phyloP scores from a whole-genome alignment of 2,113 vertebrate species.

The Myxocyprinus asiaticus region DNA sequence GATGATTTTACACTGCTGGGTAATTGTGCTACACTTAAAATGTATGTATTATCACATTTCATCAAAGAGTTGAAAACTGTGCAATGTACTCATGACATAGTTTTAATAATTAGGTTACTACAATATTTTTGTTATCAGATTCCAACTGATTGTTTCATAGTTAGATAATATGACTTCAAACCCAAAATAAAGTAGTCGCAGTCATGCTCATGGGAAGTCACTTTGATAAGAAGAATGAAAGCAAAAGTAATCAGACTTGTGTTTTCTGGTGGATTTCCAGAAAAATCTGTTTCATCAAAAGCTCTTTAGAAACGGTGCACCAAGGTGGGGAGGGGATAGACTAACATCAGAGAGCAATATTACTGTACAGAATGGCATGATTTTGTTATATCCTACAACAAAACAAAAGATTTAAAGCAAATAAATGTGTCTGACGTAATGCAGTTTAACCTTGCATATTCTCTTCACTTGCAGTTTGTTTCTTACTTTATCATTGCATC shows the following conservation, averaged over 20 bases:
- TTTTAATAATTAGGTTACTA: no score
- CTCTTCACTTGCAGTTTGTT: background rate
- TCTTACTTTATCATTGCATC: no score
- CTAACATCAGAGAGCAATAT: slow-evolving; percentile 6
- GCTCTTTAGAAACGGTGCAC: background rate
- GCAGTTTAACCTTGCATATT: slow-evolving; percentile 45
- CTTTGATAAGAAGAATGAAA: slow-evolving; percentile 38
- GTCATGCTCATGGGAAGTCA: slow-evolving; percentile 13
- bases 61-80: no score
- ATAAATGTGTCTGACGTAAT: slow-evolving; percentile 69
- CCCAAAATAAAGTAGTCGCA: background rate
- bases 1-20: no score
- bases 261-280: no score
- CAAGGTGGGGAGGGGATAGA: background rate
- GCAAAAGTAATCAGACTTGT: background rate
- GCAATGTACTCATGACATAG: no score
- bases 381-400: slow-evolving; percentile 47
- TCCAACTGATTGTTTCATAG: no score
- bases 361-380: slow-evolving; percentile 65
- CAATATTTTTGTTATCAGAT: no score
- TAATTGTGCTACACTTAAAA: no score
- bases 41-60: no score
- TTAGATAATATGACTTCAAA: background rate
- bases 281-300: background rate
- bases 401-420: background rate